A percentile compares a stretch with the other conserved stretches of the same genome.
Evolutionary conservation across 2,113 vertebrate genomes (phyloP).

Genomic region (Engystomops pustulosus): DNA sequence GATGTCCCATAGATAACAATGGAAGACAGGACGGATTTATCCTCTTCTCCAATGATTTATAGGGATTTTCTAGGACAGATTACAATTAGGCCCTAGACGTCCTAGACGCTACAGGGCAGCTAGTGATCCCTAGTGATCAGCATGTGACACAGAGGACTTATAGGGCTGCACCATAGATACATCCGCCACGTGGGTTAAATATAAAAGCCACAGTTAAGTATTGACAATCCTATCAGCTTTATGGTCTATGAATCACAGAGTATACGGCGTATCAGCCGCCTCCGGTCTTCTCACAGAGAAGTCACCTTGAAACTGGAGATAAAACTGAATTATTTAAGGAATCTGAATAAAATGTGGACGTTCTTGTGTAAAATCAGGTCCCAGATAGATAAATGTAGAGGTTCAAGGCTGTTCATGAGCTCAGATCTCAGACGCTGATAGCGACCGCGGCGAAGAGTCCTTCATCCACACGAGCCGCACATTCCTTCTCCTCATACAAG

Average conservation of each 20-base stretch:
- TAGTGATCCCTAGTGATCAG: too few relatives aligned
- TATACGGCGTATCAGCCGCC: not conserved
- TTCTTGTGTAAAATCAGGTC: not conserved
- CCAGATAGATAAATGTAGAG: not conserved
- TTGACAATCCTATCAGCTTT: not conserved
- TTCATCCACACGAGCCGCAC: not conserved
- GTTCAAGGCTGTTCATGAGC: not conserved
- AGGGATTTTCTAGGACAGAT: too few relatives aligned
- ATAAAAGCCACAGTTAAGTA: not conserved
- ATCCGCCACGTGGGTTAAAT: too few relatives aligned
- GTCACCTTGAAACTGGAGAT: not conserved
- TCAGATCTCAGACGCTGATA: not conserved
- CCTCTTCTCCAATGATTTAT: too few relatives aligned
- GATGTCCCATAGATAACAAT: too few relatives aligned
- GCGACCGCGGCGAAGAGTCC: not conserved
- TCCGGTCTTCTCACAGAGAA: too few relatives aligned
- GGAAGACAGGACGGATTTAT: too few relatives aligned
- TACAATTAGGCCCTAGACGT: too few relatives aligned
- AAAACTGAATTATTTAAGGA: not conserved
- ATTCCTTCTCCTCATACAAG: not conserved
- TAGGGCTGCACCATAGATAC: too few relatives aligned
- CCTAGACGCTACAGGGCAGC: too few relatives aligned
- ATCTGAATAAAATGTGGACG: constrained; percentile 4
- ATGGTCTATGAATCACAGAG: not conserved
- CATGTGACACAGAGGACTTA: too few relatives aligned